These are phyloP conservation scores for Coendou prehensilis DNA, from an alignment of 2,797 vertebrate species.

Conservation along the genomic window DNA sequence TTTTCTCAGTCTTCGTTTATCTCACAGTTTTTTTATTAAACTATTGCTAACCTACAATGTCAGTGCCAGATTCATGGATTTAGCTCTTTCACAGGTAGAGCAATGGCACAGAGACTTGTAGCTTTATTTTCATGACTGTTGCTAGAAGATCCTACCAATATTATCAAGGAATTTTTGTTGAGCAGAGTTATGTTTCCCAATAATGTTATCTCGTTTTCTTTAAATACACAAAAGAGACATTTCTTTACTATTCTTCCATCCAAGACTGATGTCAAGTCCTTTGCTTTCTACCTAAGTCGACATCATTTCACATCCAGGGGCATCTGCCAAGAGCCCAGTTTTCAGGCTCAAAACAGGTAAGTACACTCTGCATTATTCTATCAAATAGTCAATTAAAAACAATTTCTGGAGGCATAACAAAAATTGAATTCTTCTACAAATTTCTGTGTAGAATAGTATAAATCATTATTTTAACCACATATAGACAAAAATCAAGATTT, in stretches of 20 bases:
- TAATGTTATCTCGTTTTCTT: not conserved
- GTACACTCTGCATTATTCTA: not conserved
- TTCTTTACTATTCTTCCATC: not conserved
- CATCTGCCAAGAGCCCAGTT: not conserved
- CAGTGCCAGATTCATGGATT: not conserved
- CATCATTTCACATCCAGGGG: not conserved
- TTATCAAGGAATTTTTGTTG: not conserved
- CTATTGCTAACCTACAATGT: not conserved
- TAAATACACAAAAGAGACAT: not conserved
- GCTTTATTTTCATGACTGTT: not conserved
- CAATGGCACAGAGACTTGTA: not conserved
- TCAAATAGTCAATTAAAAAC: not conserved
- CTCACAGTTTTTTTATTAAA: slow-evolving; percentile 5
- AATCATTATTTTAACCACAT: slow-evolving; percentile 18
- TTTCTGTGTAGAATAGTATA: slow-evolving; percentile 29
- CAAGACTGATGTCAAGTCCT: not conserved
- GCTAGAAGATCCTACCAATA: not conserved
- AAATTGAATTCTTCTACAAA: slow-evolving; percentile 28
- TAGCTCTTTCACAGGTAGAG: not conserved
- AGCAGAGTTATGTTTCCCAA: not conserved
- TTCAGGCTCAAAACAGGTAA: not conserved
- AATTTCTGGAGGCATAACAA: not conserved
- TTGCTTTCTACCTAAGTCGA: not conserved
- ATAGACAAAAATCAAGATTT: not conserved
- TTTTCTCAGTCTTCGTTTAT: not conserved